Base-by-base conservation (phyloP, 1,140 invertebrate genomes). In the Drosophila ironensis region DNA sequence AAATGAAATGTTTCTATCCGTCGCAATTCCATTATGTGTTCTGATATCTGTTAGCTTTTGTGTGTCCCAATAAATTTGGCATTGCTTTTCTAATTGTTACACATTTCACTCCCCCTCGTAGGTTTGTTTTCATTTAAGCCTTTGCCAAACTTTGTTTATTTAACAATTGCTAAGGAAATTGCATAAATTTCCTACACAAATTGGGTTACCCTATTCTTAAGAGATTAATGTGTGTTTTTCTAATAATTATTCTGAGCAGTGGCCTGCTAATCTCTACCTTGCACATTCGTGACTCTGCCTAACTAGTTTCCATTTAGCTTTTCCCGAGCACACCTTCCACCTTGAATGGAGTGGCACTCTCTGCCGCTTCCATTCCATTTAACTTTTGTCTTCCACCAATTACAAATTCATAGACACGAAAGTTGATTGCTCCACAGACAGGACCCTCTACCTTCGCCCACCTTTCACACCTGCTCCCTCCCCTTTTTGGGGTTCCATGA, bases 381-480 rank as follows among this genome's bases (percentile, higher is more conserved):
- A 25, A 52, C 53, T 46, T 60, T 33, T 47, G 28, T 30, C 20
- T 40, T 14, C 30, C 22, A 9, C 14, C 37, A 69, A 69, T 70
- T 70, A 69, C 27, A 52, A 71, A 71, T 71, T 71, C 68, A 71
- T 70, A 70, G 68, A 60, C 52, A 51, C 30, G 20, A 60, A 52
- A 70, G 40, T 70, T 69, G 52, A 70, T 59, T 70, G 64, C 46
- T 30, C 45, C 20, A 1, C 63, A 53, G 47, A 22, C 38, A 41
- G 44, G 25, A 19, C 35, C 6, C 27, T 3, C 48, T 19, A 35
- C 66, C 63, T 44, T n/a, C n/a, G 24, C n/a, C 17, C 24, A 25
- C 5, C 28, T 12, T 37, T 57, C 38, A 27, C 63, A 47, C 27
- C 27, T 56, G 41, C 24, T 24, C 20, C 22, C 25, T 8, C 19